phyloP scores from a whole-genome alignment of 35 echinoderm and acorn worm genomes.

The Chiridota heheva region DNA sequence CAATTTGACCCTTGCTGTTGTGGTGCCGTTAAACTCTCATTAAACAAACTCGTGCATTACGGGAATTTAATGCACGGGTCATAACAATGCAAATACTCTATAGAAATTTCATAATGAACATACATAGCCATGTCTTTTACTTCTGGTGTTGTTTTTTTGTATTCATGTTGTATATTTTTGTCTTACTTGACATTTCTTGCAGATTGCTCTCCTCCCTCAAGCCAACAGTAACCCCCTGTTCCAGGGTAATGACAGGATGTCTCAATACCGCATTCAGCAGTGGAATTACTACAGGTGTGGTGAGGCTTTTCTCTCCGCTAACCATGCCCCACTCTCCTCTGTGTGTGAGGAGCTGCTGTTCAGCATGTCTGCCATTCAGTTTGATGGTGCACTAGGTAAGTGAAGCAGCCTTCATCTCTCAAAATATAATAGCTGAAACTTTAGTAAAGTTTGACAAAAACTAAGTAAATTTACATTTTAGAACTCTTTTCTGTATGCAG shows the following conservation, averaged over 20 bases:
- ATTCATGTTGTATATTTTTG: neutral
- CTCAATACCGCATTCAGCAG: slow-evolving; percentile 66
- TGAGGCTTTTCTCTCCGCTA: slow-evolving; percentile 64
- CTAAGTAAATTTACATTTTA: no score
- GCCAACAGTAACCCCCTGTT: slow-evolving; percentile 59
- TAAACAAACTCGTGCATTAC: no score
- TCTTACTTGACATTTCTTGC: neutral
- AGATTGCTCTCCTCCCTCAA: slow-evolving; percentile 72
- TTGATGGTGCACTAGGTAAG: slow-evolving; percentile 91
- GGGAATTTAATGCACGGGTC: no score
- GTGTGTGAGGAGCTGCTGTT: slow-evolving; percentile 87
- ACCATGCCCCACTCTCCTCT: slow-evolving; percentile 37
- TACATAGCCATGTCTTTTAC: no score
- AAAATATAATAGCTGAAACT: neutral
- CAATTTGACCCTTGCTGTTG: no score
- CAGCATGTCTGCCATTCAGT: slow-evolving; percentile 78
- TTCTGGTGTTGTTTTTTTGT: no score
- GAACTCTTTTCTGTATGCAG: no score
- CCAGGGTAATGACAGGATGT: slow-evolving; percentile 49
- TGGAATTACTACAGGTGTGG: slow-evolving; percentile 86
- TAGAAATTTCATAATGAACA: no score
- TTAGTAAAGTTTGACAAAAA: slow-evolving; percentile 10
- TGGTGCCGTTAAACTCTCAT: no score
- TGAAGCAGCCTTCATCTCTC: no score
- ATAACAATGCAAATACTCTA: no score